Percentiles rank a stretch among this genome's conserved stretches.
Conservation (phyloP, 2,888 invertebrate species). For the Macrosoma leucophasiata region DNA sequence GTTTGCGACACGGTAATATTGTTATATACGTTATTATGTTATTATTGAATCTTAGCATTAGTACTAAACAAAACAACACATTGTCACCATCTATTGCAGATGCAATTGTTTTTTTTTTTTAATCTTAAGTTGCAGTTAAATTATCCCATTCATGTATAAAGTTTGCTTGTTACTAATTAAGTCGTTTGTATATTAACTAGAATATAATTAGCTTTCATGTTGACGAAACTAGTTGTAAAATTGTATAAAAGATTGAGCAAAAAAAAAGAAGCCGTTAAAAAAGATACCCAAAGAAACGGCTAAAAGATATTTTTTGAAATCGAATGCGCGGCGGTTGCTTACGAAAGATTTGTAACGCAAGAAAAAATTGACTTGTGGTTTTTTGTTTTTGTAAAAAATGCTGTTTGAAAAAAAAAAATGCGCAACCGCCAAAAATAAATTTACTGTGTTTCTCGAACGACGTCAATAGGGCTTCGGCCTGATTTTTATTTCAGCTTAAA, state of each 20-base stretch:
- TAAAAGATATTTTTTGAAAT: conserved; percentile 60
- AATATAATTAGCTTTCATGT: conserved; percentile 34
- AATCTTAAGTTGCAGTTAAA: conserved; percentile 16
- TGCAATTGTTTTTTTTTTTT: conserved; percentile 3
- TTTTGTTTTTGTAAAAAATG: conserved; percentile 53
- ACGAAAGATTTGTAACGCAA: conserved; percentile 52
- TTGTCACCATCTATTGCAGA: too few species aligned
- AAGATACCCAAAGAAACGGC: conserved; percentile 27
- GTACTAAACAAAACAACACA: conserved; percentile 6
- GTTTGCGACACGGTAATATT: conserved; percentile 7
- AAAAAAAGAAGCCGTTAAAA: conserved; percentile 27
- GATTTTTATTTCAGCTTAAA: conserved; percentile 21
- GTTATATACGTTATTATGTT: conserved; percentile 14
- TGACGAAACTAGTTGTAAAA: conserved; percentile 43
- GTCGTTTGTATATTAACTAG: conserved; percentile 35
- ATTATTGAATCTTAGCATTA: conserved; percentile 7
- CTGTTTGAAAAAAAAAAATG: conserved; percentile 40
- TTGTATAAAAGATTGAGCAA: conserved; percentile 36
- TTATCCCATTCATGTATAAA: conserved; percentile 31
- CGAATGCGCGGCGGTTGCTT: conserved; percentile 52
- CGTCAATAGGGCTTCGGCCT: conserved; percentile 27
- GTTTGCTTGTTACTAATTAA: conserved; percentile 26
- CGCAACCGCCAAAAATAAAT: conserved; percentile 55
- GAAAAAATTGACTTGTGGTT: conserved; percentile 61
- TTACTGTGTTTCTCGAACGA: conserved; percentile 38